Evolutionary conservation across 2,797 vertebrate species (phyloP).

Genomic region (Notoglanidium macrostoma): DNA sequence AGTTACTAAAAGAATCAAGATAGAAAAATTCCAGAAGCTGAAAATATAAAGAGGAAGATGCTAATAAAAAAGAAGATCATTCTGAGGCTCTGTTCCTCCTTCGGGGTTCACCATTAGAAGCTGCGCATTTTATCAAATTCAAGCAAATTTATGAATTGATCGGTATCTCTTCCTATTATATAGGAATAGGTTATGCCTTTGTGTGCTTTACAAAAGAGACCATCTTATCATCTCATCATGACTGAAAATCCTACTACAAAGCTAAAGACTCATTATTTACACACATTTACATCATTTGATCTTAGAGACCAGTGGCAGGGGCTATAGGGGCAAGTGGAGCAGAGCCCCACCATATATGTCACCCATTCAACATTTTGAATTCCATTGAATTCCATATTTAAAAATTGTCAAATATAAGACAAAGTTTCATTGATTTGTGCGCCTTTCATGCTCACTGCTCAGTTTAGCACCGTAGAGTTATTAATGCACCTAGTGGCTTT

Average conservation of each 20-base stretch:
- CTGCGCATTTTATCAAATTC: slow-evolving; percentile 47
- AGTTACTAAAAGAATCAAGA: slow-evolving; percentile 27
- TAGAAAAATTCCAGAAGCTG: not conserved
- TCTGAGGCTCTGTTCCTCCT: slow-evolving; percentile 34
- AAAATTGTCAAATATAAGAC: not conserved
- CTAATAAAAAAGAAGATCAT: slow-evolving; percentile 53
- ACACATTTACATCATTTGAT: not conserved
- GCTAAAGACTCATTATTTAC: too few species aligned
- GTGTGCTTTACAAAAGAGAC: slow-evolving; percentile 41
- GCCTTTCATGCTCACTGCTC: not conserved
- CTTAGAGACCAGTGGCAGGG: not conserved
- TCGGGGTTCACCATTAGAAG: slow-evolving; percentile 47
- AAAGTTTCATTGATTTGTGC: not conserved
- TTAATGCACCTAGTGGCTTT: not conserved
- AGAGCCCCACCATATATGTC: not conserved
- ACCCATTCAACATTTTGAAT: not conserved
- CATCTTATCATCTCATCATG: not conserved
- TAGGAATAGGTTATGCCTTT: slow-evolving; percentile 41
- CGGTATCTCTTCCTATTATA: not conserved
- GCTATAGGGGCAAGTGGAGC: not conserved
- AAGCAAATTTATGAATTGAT: not conserved
- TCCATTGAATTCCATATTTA: not conserved
- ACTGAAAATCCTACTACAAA: not conserved
- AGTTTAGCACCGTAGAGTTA: not conserved
- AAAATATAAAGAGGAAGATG: slow-evolving; percentile 25